Percentiles rank a stretch among this genome's conserved stretches.
These are phyloP conservation scores for Pelochelys cantorii DNA, from an alignment of 2,797 vertebrate species.

Conservation along the genomic window DNA sequence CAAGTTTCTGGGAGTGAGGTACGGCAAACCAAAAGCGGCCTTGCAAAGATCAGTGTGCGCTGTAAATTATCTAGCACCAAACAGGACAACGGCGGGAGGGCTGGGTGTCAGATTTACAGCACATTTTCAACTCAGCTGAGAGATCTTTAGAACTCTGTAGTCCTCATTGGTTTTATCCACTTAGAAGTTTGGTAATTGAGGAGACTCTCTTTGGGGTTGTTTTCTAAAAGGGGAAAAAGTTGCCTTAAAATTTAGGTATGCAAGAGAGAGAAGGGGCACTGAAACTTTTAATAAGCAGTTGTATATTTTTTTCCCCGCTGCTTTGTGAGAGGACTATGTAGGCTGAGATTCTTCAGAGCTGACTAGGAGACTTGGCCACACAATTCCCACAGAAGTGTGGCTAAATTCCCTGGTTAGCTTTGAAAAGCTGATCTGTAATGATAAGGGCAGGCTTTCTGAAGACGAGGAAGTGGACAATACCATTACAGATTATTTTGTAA, in stretches of 20 bases:
- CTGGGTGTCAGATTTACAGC: not conserved
- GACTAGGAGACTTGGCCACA: not conserved
- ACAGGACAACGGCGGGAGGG: not conserved
- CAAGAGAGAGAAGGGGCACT: rapidly evolving
- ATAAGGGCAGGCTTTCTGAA: rapidly evolving
- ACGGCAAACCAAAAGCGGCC: not conserved
- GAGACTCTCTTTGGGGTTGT: not conserved
- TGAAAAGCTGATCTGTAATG: not conserved
- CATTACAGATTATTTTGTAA: not conserved
- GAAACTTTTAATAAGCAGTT: not conserved
- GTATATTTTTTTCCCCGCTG: not conserved
- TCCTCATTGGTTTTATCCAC: not conserved
- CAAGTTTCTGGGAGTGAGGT: slow-evolving; percentile 97
- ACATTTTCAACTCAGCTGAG: not conserved
- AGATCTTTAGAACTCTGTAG: not conserved
- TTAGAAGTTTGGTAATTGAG: not conserved
- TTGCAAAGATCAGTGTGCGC: not conserved
- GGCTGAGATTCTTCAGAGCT: not conserved
- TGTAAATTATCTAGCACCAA: not conserved
- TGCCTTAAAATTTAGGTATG: rapidly evolving
- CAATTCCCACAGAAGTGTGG: not conserved
- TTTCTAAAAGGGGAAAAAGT: not conserved
- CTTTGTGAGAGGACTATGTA: not conserved
- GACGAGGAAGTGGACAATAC: not conserved
- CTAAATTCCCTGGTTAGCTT: rapidly evolving